Conservation (phyloP, 2,797 vertebrate genomes). For the Tangara arthus region DNA sequence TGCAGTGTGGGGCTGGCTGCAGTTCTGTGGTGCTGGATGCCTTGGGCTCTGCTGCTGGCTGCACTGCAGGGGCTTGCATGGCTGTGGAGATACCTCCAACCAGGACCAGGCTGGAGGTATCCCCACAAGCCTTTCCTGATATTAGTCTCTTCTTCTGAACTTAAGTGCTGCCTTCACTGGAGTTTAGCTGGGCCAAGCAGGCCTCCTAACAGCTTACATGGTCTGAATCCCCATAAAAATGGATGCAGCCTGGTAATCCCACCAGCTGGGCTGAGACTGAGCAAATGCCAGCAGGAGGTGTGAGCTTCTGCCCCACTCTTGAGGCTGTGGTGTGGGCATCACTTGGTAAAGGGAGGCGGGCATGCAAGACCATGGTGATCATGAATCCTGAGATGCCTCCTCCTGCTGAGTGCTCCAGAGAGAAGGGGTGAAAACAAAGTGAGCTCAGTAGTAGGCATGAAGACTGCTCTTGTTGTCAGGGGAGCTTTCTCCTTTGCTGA, state of each 20-base stretch:
- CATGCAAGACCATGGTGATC: not conserved
- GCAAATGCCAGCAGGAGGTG: not conserved
- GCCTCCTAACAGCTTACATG: not conserved
- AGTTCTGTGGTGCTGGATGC: not conserved
- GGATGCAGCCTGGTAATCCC: not conserved
- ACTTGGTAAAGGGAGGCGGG: not conserved
- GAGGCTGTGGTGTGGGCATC: not conserved
- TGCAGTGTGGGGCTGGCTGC: fast-evolving
- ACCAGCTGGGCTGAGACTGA: not conserved
- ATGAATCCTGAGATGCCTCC: not conserved
- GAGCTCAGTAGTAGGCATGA: not conserved
- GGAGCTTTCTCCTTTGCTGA: not conserved
- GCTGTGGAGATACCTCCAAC: not conserved
- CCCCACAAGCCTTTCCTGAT: not conserved
- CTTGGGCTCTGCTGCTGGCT: not conserved
- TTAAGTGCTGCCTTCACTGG: not conserved
- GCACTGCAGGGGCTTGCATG: not conserved
- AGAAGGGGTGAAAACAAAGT: not conserved
- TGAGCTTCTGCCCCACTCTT: not conserved
- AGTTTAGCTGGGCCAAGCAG: not conserved
- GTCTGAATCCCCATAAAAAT: not conserved
- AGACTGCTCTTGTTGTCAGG: not conserved
- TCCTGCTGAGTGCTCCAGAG: not conserved
- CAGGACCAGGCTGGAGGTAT: not conserved
- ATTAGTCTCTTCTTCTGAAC: not conserved